Evolutionary conservation across 2,113 vertebrate species (phyloP).

Genomic region (Morone chrysops): DNA sequence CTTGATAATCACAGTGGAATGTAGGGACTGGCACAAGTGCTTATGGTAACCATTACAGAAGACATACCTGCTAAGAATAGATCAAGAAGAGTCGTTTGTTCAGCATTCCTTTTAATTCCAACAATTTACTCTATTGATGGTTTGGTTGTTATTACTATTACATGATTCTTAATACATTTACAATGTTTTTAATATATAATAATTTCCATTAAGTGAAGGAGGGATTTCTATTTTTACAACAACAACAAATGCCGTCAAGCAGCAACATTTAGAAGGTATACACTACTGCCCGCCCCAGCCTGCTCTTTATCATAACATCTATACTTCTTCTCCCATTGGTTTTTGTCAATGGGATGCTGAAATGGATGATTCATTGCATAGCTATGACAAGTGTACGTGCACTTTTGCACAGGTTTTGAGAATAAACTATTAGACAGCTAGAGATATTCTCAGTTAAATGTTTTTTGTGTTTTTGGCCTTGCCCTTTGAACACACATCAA

Average conservation of each 20-base stretch:
- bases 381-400: conserved; percentile 15
- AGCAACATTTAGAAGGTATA: not conserved
- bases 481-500: conserved; percentile 19
- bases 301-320: conserved; percentile 13
- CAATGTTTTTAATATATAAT: not conserved
- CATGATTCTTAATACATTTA: not conserved
- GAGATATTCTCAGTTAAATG: conserved; percentile 45
- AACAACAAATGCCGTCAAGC: not conserved
- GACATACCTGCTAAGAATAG: conserved; percentile 70
- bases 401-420: conserved; percentile 40
- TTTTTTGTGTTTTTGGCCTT: conserved; percentile 32
- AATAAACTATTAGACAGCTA: conserved; percentile 55
- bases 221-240: conserved; percentile 1
- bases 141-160: not conserved
- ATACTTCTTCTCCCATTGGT: not conserved
- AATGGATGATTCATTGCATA: conserved; percentile 39
- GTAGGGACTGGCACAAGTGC: conserved; percentile 57
- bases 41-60: conserved; percentile 70
- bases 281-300: not conserved
- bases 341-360: conserved; percentile 28
- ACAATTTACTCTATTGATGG: conserved; percentile 33
- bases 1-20: conserved; percentile 74
- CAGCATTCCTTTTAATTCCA: conserved; percentile 41
- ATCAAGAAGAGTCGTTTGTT: conserved; percentile 53
- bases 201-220: not conserved